phyloP scores from a whole-genome alignment of 2,797 vertebrate species.

The Scolopax rusticola region DNA sequence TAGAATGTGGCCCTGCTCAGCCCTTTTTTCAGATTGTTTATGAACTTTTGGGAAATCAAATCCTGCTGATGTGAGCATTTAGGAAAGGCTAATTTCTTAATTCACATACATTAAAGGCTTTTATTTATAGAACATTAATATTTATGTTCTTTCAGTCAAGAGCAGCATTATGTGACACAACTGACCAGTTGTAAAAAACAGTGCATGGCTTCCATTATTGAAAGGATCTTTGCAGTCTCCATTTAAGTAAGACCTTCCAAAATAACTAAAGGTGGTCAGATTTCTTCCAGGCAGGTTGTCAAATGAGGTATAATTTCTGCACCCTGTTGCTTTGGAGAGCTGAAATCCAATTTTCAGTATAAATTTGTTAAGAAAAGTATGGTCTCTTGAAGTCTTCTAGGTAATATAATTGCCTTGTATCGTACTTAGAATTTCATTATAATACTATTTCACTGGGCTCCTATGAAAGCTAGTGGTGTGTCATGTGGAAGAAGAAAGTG shows the following conservation, averaged over 20 bases:
- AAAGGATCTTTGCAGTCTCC: not conserved
- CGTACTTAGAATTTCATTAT: not conserved
- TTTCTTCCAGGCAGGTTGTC: not conserved
- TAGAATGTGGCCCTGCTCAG: not conserved
- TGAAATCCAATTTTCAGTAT: not conserved
- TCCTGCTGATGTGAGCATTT: conserved; percentile 27
- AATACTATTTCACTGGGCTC: not conserved
- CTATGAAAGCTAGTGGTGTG: not conserved
- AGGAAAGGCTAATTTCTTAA: conserved; percentile 25
- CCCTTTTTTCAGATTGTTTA: not conserved
- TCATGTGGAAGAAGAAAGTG: not conserved
- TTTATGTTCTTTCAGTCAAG: not conserved
- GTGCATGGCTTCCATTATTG: not conserved
- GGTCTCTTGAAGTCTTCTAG: not conserved
- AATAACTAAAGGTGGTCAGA: not conserved
- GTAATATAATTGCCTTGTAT: not conserved
- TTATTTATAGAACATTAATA: conserved; percentile 21
- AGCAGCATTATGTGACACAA: not conserved
- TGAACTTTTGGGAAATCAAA: conserved; percentile 36
- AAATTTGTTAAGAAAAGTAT: not conserved
- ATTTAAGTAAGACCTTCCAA: not conserved
- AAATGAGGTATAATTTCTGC: not conserved
- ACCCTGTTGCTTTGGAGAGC: not conserved
- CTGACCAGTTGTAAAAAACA: not conserved
- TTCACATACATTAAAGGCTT: conserved; percentile 15